Conservation (phyloP, 1,140 invertebrate species). For the Listronotus oregonensis region DNA sequence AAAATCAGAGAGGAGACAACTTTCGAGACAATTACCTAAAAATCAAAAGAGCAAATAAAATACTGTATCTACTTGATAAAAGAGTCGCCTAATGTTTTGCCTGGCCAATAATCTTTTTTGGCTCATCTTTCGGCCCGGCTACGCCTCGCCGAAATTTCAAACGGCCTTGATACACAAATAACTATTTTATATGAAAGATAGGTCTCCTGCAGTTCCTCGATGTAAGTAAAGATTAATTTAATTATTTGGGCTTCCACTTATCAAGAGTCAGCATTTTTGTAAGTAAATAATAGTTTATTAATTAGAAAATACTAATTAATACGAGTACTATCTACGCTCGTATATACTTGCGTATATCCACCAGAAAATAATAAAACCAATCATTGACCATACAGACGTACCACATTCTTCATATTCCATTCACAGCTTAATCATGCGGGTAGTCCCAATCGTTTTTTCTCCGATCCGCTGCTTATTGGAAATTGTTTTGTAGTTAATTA, state of each 20-base stretch:
- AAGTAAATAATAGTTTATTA: neutral
- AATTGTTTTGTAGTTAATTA: conserved; percentile 37
- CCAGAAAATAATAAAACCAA: conserved; percentile 11
- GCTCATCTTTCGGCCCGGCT: too few relatives aligned
- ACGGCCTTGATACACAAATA: too few relatives aligned
- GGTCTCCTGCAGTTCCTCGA: too few relatives aligned
- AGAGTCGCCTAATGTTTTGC: too few relatives aligned
- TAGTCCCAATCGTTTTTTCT: conserved; percentile 20
- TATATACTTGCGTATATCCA: neutral
- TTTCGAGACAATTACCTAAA: too few relatives aligned
- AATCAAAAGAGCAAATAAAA: too few relatives aligned
- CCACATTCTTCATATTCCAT: neutral
- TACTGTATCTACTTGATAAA: too few relatives aligned
- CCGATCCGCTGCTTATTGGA: conserved; percentile 17
- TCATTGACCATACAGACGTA: conserved; percentile 4
- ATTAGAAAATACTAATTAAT: neutral
- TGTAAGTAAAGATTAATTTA: too few relatives aligned
- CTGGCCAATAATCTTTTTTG: too few relatives aligned
- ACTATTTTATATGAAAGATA: too few relatives aligned
- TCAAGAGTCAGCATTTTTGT: neutral
- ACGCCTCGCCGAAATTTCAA: too few relatives aligned
- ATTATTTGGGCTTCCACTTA: neutral
- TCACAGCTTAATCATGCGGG: conserved; percentile 17
- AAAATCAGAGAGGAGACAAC: too few relatives aligned
- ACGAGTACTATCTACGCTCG: neutral